Base-by-base conservation (phyloP, 2,113 vertebrate genomes). In the Paralichthys olivaceus region DNA sequence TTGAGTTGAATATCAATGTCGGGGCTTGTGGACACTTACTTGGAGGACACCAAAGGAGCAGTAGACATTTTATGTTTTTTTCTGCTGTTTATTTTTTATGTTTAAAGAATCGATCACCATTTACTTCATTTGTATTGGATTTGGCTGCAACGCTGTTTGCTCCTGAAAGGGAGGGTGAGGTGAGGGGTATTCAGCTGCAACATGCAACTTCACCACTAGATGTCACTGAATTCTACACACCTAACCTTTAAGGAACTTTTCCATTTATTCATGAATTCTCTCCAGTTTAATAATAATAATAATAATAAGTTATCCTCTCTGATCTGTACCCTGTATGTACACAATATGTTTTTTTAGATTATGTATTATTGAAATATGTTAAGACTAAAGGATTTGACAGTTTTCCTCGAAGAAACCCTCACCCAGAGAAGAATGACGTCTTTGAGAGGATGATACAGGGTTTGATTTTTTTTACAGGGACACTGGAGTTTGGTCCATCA, bases 261-360 rank as follows among this genome's bases (percentile, higher is more conserved):
- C n/a, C 69, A 55, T 71, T 43, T 26, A 75, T 69, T 70, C 56
- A 69, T 63, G 51, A 15, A 22, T 76, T 59, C 62, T 29, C 15
- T 53, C 26, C 55, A n/a, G 34, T 55, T 34, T 64, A 20, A 45
- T 67, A 45, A 56, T n/a, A n/a, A n/a, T n/a, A n/a, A n/a, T n/a
- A n/a, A n/a, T n/a, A n/a, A n/a, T n/a, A 71, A 53, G 20, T 12
- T 56, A 61, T 75, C 60, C 5, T 59, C 17, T 4, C 11, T 57
- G 15, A n/a, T 66, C 61, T 70, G 20, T 63, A 60, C 8, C 23
- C 23, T 65, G 47, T 59, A 26, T 3, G 12, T 12, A 13, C 37
- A 13, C 37, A 34, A 34, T 45, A 17, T 49, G 4, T 20, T 15
- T 19, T 49, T 49, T 7, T 49, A 2, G 11, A 13, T 17, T 49